Percentiles rank a stretch among this genome's conserved stretches.
Evolutionary conservation across 2,888 invertebrate genomes (phyloP).

Genomic region (Agonopterix arenella): DNA sequence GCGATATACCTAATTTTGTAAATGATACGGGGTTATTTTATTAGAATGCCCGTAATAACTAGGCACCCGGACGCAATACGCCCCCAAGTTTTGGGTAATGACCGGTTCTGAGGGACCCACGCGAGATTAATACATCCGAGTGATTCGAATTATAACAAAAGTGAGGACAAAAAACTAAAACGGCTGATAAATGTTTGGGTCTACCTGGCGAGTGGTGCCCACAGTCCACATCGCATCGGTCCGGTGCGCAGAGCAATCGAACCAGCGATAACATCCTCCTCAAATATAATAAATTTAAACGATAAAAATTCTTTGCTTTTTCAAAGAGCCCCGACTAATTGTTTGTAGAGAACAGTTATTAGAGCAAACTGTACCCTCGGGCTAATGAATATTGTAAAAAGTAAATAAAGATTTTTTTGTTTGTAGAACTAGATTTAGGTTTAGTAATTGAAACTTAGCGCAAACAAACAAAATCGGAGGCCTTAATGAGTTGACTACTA

Average conservation of each 20-base stretch:
- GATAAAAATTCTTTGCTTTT: conserved; percentile 60
- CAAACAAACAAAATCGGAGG: no score
- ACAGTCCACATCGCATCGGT: conserved; percentile 34
- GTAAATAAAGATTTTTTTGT: no score
- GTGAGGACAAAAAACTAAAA: conserved; percentile 68
- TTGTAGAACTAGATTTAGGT: no score
- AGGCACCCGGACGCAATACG: conserved; percentile 70
- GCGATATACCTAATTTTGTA: conserved; percentile 71
- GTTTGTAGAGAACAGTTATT: conserved; percentile 63
- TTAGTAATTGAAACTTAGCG: no score
- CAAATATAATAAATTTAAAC: conserved; percentile 71
- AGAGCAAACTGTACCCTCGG: conserved; percentile 43
- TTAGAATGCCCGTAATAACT: conserved; percentile 71
- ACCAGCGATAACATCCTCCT: conserved; percentile 60
- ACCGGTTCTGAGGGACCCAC: conserved; percentile 64
- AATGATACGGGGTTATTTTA: conserved; percentile 70
- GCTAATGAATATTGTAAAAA: conserved; percentile 9
- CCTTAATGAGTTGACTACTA: no score
- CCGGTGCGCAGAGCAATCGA: conserved; percentile 41
- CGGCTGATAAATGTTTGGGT: conserved; percentile 62
- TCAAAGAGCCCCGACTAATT: conserved; percentile 63
- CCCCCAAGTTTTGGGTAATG: conserved; percentile 72
- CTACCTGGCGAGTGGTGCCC: conserved; percentile 43
- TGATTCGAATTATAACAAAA: conserved; percentile 68
- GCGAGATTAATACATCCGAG: conserved; percentile 72